These are phyloP conservation scores for Sweltsa coloradensis DNA, from an alignment of 1,140 invertebrate genomes.

Conservation along the genomic window DNA sequence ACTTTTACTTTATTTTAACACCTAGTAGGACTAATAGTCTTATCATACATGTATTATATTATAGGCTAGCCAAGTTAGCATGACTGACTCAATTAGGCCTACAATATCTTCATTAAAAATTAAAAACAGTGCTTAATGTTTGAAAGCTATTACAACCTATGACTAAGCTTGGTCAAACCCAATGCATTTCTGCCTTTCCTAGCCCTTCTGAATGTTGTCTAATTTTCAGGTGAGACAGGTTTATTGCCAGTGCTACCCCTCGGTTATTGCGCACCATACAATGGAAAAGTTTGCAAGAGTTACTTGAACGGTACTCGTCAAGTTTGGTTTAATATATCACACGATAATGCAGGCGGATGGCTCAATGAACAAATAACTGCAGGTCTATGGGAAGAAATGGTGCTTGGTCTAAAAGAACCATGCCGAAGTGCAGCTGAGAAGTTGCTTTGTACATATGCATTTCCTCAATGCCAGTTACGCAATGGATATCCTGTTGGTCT, in stretches of 20 bases:
- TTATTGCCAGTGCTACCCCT: conserved; percentile 24
- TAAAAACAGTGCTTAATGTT: no score
- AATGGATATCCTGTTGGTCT: conserved; percentile 37
- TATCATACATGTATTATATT: no score
- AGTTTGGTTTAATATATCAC: conserved; percentile 70
- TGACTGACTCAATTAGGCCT: no score
- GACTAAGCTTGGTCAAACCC: no score
- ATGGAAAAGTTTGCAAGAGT: conserved; percentile 74
- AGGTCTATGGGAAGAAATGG: conserved; percentile 74
- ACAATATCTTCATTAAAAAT: no score
- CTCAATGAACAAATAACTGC: conserved; percentile 74
- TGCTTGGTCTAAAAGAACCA: conserved; percentile 60
- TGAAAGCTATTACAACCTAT: no score
- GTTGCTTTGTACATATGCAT: conserved; percentile 82
- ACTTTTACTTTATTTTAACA: no score
- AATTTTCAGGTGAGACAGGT: no score
- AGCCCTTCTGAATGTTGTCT: no score
- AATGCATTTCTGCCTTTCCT: no score
- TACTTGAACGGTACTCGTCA: conserved; percentile 55
- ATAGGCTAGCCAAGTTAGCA: no score
- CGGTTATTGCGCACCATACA: conserved; percentile 77
- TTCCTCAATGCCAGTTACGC: conserved; percentile 68
- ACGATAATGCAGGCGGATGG: conserved; percentile 51
- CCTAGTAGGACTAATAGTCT: no score
- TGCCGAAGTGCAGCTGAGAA: conserved; percentile 79